These are phyloP conservation scores for Anolis sagrei DNA, from an alignment of 2,113 vertebrate species.

Conservation along the genomic window DNA sequence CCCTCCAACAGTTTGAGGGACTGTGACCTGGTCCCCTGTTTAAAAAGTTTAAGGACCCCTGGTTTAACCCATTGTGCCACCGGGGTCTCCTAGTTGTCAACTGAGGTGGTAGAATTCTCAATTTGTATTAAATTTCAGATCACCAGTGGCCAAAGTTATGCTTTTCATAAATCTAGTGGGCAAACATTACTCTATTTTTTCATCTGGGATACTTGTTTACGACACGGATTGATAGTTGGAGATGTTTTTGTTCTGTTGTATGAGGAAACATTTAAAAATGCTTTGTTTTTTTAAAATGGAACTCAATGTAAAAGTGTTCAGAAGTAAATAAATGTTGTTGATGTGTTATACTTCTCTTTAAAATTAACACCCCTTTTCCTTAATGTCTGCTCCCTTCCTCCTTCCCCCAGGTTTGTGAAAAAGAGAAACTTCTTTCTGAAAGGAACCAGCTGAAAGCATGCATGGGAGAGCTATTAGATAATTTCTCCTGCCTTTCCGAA, in stretches of 20 bases:
- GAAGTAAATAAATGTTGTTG: neutral
- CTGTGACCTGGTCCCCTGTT: no score
- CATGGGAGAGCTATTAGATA: slow-evolving; percentile 98
- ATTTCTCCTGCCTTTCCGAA: slow-evolving; percentile 98
- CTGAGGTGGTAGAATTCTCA: neutral
- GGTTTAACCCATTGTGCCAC: no score
- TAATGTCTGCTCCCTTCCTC: slow-evolving; percentile 21
- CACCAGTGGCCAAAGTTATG: neutral
- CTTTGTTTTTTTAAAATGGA: no score
- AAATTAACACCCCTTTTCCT: slow-evolving; percentile 14
- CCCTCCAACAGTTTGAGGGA: no score
- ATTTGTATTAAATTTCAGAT: neutral
- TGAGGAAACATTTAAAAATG: no score
- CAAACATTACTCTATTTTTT: no score
- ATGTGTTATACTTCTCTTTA: neutral
- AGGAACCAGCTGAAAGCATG: slow-evolving; percentile 97
- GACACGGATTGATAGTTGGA: no score
- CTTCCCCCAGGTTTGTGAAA: slow-evolving; percentile 91
- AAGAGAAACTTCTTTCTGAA: slow-evolving; percentile 96
- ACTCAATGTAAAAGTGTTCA: no score
- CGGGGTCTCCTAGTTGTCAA: no score
- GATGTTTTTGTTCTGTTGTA: no score
- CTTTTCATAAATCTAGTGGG: neutral
- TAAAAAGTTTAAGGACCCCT: no score
- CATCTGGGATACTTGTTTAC: no score